Base-by-base conservation (phyloP, 2,888 invertebrate genomes). In the Capitulum mitella region DNA sequence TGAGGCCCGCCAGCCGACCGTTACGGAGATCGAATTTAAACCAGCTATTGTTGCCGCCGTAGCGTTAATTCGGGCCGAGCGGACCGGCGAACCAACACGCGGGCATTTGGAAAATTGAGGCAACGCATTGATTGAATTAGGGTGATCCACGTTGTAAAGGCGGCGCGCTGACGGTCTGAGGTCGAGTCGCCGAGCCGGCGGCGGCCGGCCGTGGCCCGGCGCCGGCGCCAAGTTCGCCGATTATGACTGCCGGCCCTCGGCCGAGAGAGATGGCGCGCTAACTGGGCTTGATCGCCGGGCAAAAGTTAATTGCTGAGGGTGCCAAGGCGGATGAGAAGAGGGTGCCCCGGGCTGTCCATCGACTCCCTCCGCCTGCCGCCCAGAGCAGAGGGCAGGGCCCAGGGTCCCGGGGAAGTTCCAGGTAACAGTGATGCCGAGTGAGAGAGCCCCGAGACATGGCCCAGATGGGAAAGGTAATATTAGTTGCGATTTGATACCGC, bases 1-100 rank as follows among this genome's bases (percentile, higher is more conserved):
- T 70, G 70, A 70, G 70, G 3, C 8, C 37, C 70, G 70, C 37
- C 37, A 37, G 40, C 26, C 19, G 37, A 34, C 40, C 70, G 70
- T 19, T 19, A 22, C 40, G 37, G 16, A 70, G 70, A 70, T 70
- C 70, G 70, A 70, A 37, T 70, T 70, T 70, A 70, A 70, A 70
- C 70, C 40, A 40, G 70, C 26, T 26, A 22, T 37, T 40, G 37
- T 70, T 70, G 70, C 37, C 8, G 6, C 29, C 12, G 37, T 40
- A 37, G 70, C 22, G 70, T 37, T 70, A 70, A 70, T 70, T 70
- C 70, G 5, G 37, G 19, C 70, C 40, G 70, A 22, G 40, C 22
- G 10, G 5, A 37, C 34, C 64, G 34, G 34, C 34, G 64, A 70
- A 40, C 70, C 70, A 70, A 26, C 37, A 70, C 64, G 70, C 26